phyloP scores from a whole-genome alignment of 2,888 invertebrate genomes.

The Monochamus alternatus region DNA sequence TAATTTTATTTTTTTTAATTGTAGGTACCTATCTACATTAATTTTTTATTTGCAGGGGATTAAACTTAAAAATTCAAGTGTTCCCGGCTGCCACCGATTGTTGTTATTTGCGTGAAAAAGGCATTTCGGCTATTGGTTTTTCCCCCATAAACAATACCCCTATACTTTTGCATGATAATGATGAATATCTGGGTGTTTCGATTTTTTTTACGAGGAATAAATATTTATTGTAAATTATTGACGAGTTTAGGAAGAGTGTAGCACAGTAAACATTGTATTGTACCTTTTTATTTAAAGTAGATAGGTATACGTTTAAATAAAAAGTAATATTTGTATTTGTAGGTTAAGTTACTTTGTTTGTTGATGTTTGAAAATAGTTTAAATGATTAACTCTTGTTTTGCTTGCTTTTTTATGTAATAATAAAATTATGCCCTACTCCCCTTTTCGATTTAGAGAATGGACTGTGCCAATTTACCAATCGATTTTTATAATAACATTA shows the following conservation, averaged over 20 bases:
- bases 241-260: background rate
- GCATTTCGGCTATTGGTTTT: conserved; percentile 91
- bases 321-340: background rate
- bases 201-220: conserved; percentile 19
- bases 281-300: no score
- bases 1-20: no score
- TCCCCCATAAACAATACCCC: conserved; percentile 90
- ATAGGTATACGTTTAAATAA: no score
- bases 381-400: conserved; percentile 33
- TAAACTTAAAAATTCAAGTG: conserved; percentile 79
- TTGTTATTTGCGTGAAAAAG: conserved; percentile 82
- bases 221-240: conserved; percentile 4
- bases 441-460: conserved; percentile 52
- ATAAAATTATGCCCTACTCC: conserved; percentile 51
- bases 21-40: background rate
- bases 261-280: background rate
- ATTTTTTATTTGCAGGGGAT: conserved; percentile 47
- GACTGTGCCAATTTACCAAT: conserved; percentile 53
- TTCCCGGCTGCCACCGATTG: conserved; percentile 94
- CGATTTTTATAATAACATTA: conserved; percentile 27
- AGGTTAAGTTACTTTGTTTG: conserved; percentile 27
- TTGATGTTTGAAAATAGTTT: conserved; percentile 32
- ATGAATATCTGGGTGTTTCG: conserved; percentile 81
- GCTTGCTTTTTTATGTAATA: conserved; percentile 23
- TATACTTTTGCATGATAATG: conserved; percentile 90